These are phyloP conservation scores for Delphinus delphis DNA, from an alignment of 2,113 vertebrate species.

Conservation along the genomic window DNA sequence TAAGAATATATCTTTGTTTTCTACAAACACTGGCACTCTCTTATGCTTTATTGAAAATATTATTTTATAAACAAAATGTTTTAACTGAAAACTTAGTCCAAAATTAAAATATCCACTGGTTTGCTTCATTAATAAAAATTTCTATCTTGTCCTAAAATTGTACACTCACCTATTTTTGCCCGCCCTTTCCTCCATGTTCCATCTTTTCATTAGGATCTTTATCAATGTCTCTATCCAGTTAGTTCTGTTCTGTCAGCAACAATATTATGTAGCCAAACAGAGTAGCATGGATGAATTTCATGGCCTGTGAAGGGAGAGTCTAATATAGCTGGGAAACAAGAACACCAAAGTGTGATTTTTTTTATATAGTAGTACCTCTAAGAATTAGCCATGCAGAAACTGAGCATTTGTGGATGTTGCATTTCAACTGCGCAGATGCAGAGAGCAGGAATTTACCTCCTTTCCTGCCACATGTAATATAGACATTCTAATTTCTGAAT, in stretches of 20 bases:
- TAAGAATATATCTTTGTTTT: background rate
- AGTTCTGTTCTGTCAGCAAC: background rate
- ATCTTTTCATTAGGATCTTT: background rate
- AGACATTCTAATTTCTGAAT: background rate
- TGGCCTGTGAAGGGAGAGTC: background rate
- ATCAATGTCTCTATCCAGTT: background rate
- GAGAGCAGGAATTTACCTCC: background rate
- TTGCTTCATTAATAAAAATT: background rate
- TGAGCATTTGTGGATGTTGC: rapidly evolving
- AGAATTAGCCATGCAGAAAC: background rate
- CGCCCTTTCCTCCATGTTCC: background rate
- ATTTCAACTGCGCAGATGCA: rapidly evolving
- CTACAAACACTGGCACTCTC: rapidly evolving
- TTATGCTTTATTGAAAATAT: background rate
- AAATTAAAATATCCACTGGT: background rate
- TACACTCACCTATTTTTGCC: rapidly evolving
- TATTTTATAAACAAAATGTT: background rate
- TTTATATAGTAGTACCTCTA: rapidly evolving
- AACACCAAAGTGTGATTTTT: background rate
- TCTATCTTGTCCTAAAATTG: background rate
- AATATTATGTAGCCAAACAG: background rate
- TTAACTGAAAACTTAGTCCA: background rate
- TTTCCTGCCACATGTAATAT: rapidly evolving
- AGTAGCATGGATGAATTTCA: rapidly evolving
- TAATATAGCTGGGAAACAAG: no score